phyloP scores from a whole-genome alignment of 2,797 vertebrate species.

The Gadopsis marmoratus region DNA sequence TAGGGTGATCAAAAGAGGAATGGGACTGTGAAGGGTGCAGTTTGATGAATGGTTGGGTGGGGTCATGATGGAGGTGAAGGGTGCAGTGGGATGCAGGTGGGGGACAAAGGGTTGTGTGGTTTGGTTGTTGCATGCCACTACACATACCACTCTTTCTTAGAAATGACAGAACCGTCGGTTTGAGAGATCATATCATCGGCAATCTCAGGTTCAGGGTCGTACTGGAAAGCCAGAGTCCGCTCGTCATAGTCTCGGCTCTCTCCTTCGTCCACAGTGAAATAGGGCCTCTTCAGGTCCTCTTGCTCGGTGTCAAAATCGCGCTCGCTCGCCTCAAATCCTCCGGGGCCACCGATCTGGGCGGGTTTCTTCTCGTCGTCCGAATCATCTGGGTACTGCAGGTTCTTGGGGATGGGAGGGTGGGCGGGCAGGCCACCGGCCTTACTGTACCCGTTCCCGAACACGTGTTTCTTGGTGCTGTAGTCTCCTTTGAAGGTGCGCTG shows the following conservation, averaged over 20 bases:
- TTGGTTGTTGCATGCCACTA: slow-evolving; percentile 84
- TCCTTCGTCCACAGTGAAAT: slow-evolving; percentile 97
- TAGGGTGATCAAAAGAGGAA: slow-evolving; percentile 37
- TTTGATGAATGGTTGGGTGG: slow-evolving; percentile 62
- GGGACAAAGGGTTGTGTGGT: slow-evolving; percentile 62
- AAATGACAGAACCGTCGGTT: slow-evolving; percentile 99
- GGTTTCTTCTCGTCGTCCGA: slow-evolving; percentile 98
- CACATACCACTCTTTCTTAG: slow-evolving; percentile 99
- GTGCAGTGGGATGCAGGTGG: slow-evolving; percentile 70
- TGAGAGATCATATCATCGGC: slow-evolving; percentile 98
- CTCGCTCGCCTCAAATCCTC: slow-evolving; percentile 91
- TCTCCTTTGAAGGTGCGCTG: slow-evolving; percentile 99
- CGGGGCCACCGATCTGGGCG: slow-evolving; percentile 86
- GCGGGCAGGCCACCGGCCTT: slow-evolving; percentile 91
- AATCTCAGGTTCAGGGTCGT: slow-evolving; percentile 94
- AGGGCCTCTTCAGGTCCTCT: slow-evolving; percentile 96
- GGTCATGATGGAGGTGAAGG: slow-evolving; percentile 65
- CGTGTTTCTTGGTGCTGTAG: slow-evolving; percentile 99
- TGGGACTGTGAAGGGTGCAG: slow-evolving; percentile 55
- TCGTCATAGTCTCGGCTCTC: slow-evolving; percentile 92
- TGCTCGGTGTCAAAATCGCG: slow-evolving; percentile 88
- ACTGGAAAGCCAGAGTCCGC: slow-evolving; percentile 97
- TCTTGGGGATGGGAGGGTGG: slow-evolving; percentile 94
- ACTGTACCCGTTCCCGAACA: slow-evolving; percentile 98
- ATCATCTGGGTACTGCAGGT: slow-evolving; percentile 96